Base-by-base conservation (phyloP, 1,140 invertebrate species). In the Bombus affinis region DNA sequence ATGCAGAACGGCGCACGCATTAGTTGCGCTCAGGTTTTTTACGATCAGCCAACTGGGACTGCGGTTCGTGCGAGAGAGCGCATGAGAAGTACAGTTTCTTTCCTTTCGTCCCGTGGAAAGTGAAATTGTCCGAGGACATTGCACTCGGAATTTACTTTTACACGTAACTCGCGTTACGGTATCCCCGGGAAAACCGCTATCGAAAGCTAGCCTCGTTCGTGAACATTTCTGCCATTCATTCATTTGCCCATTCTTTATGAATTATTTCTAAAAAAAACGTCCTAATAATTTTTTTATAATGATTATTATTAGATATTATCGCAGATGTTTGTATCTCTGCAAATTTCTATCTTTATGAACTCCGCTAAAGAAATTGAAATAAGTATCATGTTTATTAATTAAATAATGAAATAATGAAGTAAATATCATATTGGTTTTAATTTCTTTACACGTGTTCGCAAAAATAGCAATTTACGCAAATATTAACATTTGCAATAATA, bases 121-220 rank as follows among this genome's bases (percentile, higher is more conserved):
- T 73, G 71, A 82, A 74, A 82, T 62, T 82, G 66, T 47, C 47
- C n/a, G 70, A n/a, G 70, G 81, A 74, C 81, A 53, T 82, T 82
- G 81, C 81, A 82, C 81, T 44, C 81, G 57, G 68, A 35, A 68
- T 79, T 79, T 79, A 79, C 77, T 79, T 79, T 79, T 79, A 79
- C 77, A 68, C 77, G 77, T 79, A 79, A 79, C 77, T n/a, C 22
- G 62, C 62, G 62, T 79, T 79, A 79, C 77, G 77, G 77, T 79
- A 44, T 37, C 39, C 77, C 18, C 62, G 77, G 77, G 77, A 79
- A 77, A 79, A 79, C 62, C 77, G 77, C 62, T 44, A 47, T 66
- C 77, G 59, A 77, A 77, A 77, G 59, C 76, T 35, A 62, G 25
- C 10, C 57, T n/a, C 35, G 37, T 76, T 57, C 74, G 28, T 12